These are phyloP conservation scores for Coelopa pilipes DNA, from an alignment of 2,888 invertebrate genomes.

Conservation along the genomic window DNA sequence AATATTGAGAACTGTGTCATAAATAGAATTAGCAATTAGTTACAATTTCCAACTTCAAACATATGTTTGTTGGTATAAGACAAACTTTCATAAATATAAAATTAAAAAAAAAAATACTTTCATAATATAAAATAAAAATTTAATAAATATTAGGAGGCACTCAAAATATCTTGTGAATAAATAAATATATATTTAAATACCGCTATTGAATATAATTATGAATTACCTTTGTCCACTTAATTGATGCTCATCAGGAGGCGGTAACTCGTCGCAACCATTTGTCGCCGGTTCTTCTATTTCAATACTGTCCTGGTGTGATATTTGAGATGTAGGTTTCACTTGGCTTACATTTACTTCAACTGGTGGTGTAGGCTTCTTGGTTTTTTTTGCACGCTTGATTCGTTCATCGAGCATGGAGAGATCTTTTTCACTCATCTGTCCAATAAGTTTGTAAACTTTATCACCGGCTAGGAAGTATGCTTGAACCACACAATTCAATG, in stretches of 20 bases:
- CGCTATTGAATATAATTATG: background rate
- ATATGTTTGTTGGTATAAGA: background rate
- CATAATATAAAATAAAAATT: background rate
- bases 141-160: background rate
- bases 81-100: background rate
- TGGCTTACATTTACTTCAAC: slow-evolving; percentile 48
- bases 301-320: slow-evolving; percentile 63
- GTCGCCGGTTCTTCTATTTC: slow-evolving; percentile 65
- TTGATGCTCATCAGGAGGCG: slow-evolving; percentile 57
- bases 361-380: slow-evolving; percentile 67
- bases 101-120: slow-evolving; percentile 22
- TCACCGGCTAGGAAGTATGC: slow-evolving; percentile 93
- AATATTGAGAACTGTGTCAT: slow-evolving; percentile 53
- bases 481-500: slow-evolving; percentile 91
- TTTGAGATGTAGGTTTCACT: slow-evolving; percentile 51
- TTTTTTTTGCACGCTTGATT: slow-evolving; percentile 88
- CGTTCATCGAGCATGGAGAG: slow-evolving; percentile 93
- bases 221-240: slow-evolving; percentile 43
- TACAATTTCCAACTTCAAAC: slow-evolving; percentile 10
- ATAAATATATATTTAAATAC: too few species aligned
- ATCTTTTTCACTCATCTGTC: slow-evolving; percentile 94
- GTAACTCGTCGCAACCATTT: slow-evolving; percentile 64
- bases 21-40: slow-evolving; percentile 44
- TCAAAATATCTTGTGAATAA: background rate
- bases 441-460: slow-evolving; percentile 87